Conservation (phyloP, 2,113 vertebrate species). For the Pelodiscus sinensis region DNA sequence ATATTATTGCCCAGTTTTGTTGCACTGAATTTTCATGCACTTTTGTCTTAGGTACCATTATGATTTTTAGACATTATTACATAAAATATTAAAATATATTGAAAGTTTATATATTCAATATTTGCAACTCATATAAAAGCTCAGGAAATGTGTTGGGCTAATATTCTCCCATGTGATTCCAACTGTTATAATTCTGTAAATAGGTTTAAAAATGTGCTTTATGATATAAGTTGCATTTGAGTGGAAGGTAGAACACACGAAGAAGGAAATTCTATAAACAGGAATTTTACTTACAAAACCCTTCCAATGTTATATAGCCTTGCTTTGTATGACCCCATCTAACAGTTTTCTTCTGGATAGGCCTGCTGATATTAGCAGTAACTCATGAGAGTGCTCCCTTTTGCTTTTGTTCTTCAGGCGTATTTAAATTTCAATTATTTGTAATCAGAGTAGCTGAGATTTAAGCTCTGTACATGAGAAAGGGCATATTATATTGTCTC, state of each 20-base stretch:
- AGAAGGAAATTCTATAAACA: not conserved
- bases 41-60: not conserved
- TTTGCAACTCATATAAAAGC: not conserved
- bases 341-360: not conserved
- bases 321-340: not conserved
- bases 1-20: not conserved
- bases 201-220: not conserved
- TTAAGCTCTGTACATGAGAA: not conserved
- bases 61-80: not conserved
- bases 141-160: not conserved
- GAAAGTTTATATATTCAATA: not conserved
- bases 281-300: not conserved
- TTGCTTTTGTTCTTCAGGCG: not conserved
- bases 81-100: not conserved
- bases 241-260: not conserved
- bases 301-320: not conserved
- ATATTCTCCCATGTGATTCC: not conserved
- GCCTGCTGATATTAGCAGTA: conserved; percentile 5
- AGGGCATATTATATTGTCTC: not conserved
- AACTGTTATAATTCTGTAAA: not conserved
- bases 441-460: conserved; percentile 41
- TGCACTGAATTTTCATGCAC: not conserved
- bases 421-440: conserved; percentile 57
- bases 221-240: not conserved
- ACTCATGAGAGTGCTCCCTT: conserved; percentile 1